Conservation (phyloP, 23 tunicate species). For the Halocynthia aurantium region DNA sequence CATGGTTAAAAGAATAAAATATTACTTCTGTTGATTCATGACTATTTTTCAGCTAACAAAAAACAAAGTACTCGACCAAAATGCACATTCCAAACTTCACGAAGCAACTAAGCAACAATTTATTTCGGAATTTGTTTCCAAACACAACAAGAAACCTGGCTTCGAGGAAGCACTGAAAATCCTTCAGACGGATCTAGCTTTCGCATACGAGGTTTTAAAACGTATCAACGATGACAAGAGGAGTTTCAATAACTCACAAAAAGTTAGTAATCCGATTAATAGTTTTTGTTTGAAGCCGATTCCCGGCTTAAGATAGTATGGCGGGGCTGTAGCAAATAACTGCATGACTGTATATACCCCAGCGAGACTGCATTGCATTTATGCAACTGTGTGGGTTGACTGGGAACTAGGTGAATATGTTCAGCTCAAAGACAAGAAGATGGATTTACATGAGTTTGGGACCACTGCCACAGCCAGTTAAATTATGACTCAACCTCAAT, state of each 20-base stretch:
- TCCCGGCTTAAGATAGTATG: too few relatives aligned
- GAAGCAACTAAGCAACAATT: neutral
- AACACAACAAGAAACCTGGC: neutral
- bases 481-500: too few relatives aligned
- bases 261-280: neutral
- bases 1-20: too few relatives aligned
- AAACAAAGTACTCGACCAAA: neutral
- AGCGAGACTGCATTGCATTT: too few relatives aligned
- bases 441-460: too few relatives aligned
- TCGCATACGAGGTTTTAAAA: neutral
- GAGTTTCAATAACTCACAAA: neutral
- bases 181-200: neutral
- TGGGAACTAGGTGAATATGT: neutral
- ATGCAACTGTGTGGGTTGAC: too few relatives aligned
- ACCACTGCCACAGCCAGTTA: neutral
- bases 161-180: neutral
- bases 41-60: neutral
- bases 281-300: too few relatives aligned
- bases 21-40: neutral
- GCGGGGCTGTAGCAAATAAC: too few relatives aligned
- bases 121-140: neutral
- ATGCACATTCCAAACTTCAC: neutral
- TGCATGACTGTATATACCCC: too few relatives aligned
- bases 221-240: conserved; percentile 1
- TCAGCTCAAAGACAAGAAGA: too few relatives aligned